Percentiles rank a stretch among this genome's conserved stretches.
Evolutionary conservation across 2,797 vertebrate species (phyloP).

Genomic region (Tenualosa ilisha): DNA sequence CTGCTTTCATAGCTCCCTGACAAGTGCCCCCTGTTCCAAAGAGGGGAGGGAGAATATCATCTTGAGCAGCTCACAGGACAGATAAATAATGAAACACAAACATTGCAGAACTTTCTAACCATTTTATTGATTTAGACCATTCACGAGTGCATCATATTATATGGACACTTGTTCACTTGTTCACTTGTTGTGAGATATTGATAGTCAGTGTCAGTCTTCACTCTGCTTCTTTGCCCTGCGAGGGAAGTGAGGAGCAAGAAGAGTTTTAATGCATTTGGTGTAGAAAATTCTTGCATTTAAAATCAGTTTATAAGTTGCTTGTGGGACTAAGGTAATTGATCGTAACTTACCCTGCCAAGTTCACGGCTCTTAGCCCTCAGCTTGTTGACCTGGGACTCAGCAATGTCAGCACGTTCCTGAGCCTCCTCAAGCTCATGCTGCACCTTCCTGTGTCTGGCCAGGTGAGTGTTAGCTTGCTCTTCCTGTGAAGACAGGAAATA

Average conservation of each 20-base stretch:
- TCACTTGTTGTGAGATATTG: conserved; percentile 31
- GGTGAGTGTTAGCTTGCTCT: conserved; percentile 87
- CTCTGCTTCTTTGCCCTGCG: conserved; percentile 71
- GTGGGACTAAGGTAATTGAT: not conserved
- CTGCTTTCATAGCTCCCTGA: no score
- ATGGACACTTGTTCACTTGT: conserved; percentile 61
- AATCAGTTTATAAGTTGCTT: not conserved
- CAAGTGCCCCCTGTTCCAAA: no score
- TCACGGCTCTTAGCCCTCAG: conserved; percentile 86
- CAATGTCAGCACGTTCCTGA: conserved; percentile 87
- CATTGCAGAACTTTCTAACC: not conserved
- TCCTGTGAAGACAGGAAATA: conserved; percentile 68
- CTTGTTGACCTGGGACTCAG: conserved; percentile 92
- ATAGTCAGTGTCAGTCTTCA: conserved; percentile 41
- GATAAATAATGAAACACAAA: not conserved
- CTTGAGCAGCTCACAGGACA: no score
- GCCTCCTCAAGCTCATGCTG: conserved; percentile 89
- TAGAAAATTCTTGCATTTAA: not conserved
- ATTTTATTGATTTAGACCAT: conserved; percentile 60
- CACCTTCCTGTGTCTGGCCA: conserved; percentile 84
- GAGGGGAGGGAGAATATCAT: no score
- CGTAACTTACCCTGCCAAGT: conserved; percentile 72
- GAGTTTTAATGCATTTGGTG: not conserved
- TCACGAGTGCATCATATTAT: conserved; percentile 68
- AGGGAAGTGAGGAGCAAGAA: conserved; percentile 41